Evolutionary conservation across 2,888 invertebrate species (phyloP).

Genomic region (Galerucella calmariensis): DNA sequence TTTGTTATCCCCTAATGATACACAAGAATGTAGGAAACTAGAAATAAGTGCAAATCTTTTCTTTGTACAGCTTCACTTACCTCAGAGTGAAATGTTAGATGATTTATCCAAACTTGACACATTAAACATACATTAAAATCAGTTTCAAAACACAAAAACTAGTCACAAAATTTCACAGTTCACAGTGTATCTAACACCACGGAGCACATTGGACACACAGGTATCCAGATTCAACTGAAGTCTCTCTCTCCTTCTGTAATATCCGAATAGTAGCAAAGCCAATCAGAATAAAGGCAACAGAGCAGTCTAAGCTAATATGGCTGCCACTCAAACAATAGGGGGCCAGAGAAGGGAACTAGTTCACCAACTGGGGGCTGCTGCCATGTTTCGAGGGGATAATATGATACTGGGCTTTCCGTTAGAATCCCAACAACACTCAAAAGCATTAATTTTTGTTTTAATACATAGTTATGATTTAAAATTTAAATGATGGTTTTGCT

Average conservation of each 20-base stretch:
- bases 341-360: constrained; percentile 64
- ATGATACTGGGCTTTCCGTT: constrained; percentile 49
- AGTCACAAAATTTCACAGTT: constrained; percentile 51
- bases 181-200: constrained; percentile 57
- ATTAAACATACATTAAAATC: constrained; percentile 46
- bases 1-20: constrained; percentile 61
- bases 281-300: constrained; percentile 66
- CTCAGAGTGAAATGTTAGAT: constrained; percentile 37
- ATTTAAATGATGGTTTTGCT: constrained; percentile 11
- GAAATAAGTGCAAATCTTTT: constrained; percentile 39
- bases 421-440: constrained; percentile 56
- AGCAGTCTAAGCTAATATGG: constrained; percentile 66
- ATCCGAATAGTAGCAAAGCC: constrained; percentile 65
- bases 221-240: constrained; percentile 55
- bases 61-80: constrained; percentile 40
- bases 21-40: constrained; percentile 47
- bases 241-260: constrained; percentile 59
- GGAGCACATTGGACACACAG: constrained; percentile 54
- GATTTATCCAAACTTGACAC: constrained; percentile 43
- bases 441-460: constrained; percentile 10
- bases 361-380: constrained; percentile 58
- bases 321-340: constrained; percentile 66
- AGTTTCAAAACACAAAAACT: constrained; percentile 52
- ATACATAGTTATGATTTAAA: neutral
- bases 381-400: constrained; percentile 56